A percentile compares a stretch with the other conserved stretches of the same genome.
Evolutionary conservation across 1,140 invertebrate species (phyloP).

Genomic region (Cataglyphis hispanica): DNA sequence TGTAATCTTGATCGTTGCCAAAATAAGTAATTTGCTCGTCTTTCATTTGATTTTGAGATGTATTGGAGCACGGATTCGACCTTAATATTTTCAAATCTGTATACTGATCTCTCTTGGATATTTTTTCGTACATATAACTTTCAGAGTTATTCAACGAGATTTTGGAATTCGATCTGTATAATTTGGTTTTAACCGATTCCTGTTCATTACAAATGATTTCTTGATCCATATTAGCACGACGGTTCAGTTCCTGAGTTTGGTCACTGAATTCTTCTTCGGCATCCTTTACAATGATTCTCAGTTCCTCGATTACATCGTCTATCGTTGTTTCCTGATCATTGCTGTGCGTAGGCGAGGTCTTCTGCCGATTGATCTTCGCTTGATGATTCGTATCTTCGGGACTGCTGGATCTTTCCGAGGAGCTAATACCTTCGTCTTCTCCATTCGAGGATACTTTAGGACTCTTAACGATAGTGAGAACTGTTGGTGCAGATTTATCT

Average conservation of each 20-base stretch:
- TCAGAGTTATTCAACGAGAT: constrained; percentile 63
- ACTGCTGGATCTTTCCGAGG: constrained; percentile 92
- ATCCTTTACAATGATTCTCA: constrained; percentile 94
- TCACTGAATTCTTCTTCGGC: constrained; percentile 91
- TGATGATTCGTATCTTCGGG: constrained; percentile 86
- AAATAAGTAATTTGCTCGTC: constrained; percentile 74
- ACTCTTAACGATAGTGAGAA: constrained; percentile 36
- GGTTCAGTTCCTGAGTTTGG: constrained; percentile 69
- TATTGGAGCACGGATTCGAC: constrained; percentile 41
- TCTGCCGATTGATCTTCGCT: constrained; percentile 55
- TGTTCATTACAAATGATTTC: constrained; percentile 25
- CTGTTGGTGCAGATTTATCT: constrained; percentile 61
- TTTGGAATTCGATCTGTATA: constrained; percentile 59
- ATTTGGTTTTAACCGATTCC: constrained; percentile 23
- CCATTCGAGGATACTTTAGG: constrained; percentile 90
- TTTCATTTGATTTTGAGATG: constrained; percentile 52
- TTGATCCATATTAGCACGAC: neutral
- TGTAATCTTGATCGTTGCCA: constrained; percentile 69
- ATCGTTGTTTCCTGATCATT: constrained; percentile 94
- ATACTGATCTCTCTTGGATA: constrained; percentile 56
- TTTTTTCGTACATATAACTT: constrained; percentile 52
- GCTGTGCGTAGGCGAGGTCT: constrained; percentile 82
- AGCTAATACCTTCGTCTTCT: constrained; percentile 95
- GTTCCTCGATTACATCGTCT: constrained; percentile 94
- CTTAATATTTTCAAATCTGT: constrained; percentile 29